Conservation (phyloP, 2,113 vertebrate genomes). For the Tauraco erythrolophus region DNA sequence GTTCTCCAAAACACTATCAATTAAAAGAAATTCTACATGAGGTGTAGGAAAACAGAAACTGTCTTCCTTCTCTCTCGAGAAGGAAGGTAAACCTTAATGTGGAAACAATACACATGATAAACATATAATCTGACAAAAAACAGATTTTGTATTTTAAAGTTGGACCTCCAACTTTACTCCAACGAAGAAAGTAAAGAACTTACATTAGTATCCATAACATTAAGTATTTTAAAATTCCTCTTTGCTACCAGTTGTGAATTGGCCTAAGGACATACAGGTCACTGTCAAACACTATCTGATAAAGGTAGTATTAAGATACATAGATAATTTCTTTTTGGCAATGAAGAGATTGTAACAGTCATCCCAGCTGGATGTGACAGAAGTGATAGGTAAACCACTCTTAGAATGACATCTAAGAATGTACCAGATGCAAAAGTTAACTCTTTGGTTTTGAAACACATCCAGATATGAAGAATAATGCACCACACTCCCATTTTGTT, state of each 20-base stretch:
- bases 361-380: not conserved
- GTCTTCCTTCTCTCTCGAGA: not conserved
- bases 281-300: not conserved
- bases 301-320: slow-evolving; percentile 14
- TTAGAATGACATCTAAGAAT: not conserved
- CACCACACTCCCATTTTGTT: not conserved
- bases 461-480: not conserved
- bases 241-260: not conserved
- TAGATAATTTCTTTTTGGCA: slow-evolving; percentile 16
- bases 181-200: not conserved
- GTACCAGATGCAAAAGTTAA: not conserved
- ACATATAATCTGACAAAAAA: not conserved
- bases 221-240: not conserved
- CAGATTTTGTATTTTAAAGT: not conserved
- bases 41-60: not conserved
- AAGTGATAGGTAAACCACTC: not conserved
- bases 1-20: not conserved
- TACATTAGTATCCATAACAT: not conserved
- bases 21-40: not conserved
- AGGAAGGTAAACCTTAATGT: not conserved
- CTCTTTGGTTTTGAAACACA: not conserved
- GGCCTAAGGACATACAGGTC: not conserved
- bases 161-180: not conserved
- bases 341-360: not conserved
- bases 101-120: not conserved